phyloP scores from a whole-genome alignment of 2,113 vertebrate genomes.

The Rhinoptilus africanus region DNA sequence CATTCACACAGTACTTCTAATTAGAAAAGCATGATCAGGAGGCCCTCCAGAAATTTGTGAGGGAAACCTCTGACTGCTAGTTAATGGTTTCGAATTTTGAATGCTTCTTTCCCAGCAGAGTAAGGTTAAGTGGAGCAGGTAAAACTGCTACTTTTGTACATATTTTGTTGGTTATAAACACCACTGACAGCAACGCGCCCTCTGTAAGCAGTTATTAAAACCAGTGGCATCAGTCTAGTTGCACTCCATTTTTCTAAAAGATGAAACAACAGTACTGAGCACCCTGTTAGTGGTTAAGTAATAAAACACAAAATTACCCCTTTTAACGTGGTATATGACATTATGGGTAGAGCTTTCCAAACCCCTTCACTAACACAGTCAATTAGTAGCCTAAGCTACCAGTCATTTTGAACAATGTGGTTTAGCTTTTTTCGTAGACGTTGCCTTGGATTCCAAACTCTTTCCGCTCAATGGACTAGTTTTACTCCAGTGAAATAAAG shows the following conservation, averaged over 20 bases:
- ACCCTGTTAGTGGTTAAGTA: slow-evolving; percentile 20
- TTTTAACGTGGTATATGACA: neutral
- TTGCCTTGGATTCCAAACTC: neutral
- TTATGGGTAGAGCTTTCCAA: neutral
- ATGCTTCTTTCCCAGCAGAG: neutral
- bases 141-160: neutral
- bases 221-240: neutral
- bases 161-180: neutral
- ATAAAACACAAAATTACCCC: slow-evolving; percentile 1
- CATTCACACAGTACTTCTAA: neutral
- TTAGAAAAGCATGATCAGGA: slow-evolving; percentile 26
- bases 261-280: neutral
- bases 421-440: neutral
- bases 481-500: slow-evolving; percentile 53
- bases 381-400: neutral
- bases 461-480: neutral
- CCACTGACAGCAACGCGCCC: neutral
- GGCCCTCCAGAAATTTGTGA: neutral
- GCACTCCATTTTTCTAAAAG: neutral
- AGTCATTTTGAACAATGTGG: neutral
- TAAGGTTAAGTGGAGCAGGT: neutral
- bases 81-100: neutral
- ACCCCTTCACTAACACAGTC: neutral
- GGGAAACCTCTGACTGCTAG: neutral
- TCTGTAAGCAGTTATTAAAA: neutral